Evolutionary conservation across 1,140 invertebrate genomes (phyloP), one percentile per base, ranked within the genome.

Genomic region (Halictus rubicundus): DNA sequence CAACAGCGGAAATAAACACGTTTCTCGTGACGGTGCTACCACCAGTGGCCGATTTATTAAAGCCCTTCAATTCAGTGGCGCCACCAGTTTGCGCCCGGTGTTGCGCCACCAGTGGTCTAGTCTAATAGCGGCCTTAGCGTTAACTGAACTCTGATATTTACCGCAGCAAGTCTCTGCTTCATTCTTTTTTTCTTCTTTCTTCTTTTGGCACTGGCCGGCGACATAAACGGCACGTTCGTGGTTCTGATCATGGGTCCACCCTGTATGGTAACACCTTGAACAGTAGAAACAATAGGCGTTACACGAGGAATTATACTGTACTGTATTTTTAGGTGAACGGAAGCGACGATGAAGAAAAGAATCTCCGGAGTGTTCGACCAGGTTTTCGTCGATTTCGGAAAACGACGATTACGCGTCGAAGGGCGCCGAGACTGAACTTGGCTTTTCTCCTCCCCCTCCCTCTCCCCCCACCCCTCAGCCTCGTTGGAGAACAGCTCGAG

Each of bases 201-300:
- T 87, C 91, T 89, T 80, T 92, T 92, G 83, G 88, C 84, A 76
- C 82, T 90, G 49, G 86, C 87, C 73, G 82, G 64, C 60, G 78
- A 84, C 61, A 86, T 81, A 68, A 84, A 73, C 39, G 87, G 69
- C 59, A 88, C 76, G 52, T 90, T 89, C 74, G 81, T 89, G 77
- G 84, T 92, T 85, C 91, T 90, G 78, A 92, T 87, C 87, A 92
- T 92, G 54, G 89, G 87, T 25, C 90, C 91, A 66, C 89, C 84
- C 88, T 91, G 92, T 81, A 93, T 90, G 71, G 92, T 92, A 81
- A 92, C 88, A 86, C 92, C 92, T 93, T 88, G 27, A 85, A 86
- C 75, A 81, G 80, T 79, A 82, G 80, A 85, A 87, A 89, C 68
- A 79, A 68, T 68, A 71, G 42, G 46, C 66, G 68, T 86, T 84